Evolutionary conservation across 2,113 vertebrate species (phyloP), one percentile per base, ranked within the genome.

Genomic region (Octodon degus): DNA sequence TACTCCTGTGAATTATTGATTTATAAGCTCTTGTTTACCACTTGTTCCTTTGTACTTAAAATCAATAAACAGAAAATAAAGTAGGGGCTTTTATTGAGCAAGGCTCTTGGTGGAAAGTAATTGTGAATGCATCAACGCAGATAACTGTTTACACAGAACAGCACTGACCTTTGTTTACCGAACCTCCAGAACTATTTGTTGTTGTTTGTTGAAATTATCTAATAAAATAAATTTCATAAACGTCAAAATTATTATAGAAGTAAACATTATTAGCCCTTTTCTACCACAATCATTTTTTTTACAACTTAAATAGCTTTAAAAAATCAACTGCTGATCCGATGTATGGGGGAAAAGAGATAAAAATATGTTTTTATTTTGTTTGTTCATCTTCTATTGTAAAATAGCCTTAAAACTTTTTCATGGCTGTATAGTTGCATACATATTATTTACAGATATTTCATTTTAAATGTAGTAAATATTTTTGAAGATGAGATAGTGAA

Each of bases 21-120:
- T 86, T 92, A 34, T 68, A 84, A 58, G 47, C 10, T 55, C 2
- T 83, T 40, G 9, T 87, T 94, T 95, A 50, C 60, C 74, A 30
- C 37, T 93, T 50, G 13, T n/a, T 55, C 7, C 24, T 86, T 25
- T 81, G 9, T 93, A 34, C 53, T 84, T 72, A 80, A 67, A 89
- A 76, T 96, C 43, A 80, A 74, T 76, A 93, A 90, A 76, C 40
- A 93, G 34, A 86, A 96, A 87, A 34, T 91, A 91, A 83, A 40
- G 6, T 65, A 40, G 81, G 53, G 5, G 2, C 60, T 96, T 92
- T 96, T 77, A 84, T 7, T 58, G 68, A 92, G 32, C 68, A 67
- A 30, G 30, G 4, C 19, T 91, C 53, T 95, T 83, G 47, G 79
- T 74, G 9, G 47, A 80, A 72, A 86, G 14, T 67, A 86, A 83